Conservation (phyloP, 1,140 invertebrate species). For the Sycophaga agraensis region DNA sequence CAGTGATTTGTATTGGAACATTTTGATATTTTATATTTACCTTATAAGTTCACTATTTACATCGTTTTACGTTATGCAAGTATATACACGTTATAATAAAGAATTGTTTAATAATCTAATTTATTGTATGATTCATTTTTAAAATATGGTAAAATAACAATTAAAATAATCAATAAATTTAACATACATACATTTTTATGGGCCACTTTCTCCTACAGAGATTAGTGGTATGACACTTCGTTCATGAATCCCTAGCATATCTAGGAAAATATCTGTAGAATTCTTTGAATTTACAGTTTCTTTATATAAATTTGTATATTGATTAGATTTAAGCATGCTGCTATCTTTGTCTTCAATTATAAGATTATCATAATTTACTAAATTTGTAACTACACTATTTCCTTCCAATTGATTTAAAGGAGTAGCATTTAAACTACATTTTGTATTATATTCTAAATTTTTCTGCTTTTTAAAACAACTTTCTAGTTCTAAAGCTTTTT, state of each 20-base stretch:
- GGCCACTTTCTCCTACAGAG: too few species aligned
- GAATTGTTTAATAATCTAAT: too few species aligned
- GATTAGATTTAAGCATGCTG: conserved; percentile 3
- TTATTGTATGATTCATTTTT: too few species aligned
- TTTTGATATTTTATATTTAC: too few species aligned
- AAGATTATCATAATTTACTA: conserved; percentile 24
- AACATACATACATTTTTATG: too few species aligned
- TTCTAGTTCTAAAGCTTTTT: conserved; percentile 54
- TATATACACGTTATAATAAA: too few species aligned
- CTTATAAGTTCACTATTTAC: too few species aligned
- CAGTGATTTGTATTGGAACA: too few species aligned
- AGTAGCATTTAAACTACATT: conserved; percentile 8
- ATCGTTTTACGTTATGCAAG: too few species aligned
- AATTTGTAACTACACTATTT: neutral
- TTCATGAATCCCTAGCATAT: conserved; percentile 36
- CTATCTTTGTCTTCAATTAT: conserved; percentile 29
- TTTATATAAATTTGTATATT: conserved; percentile 13
- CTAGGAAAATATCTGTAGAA: conserved; percentile 39
- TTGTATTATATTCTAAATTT: neutral
- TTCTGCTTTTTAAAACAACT: conserved; percentile 15
- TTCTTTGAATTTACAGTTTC: conserved; percentile 19
- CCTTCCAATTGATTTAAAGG: too few species aligned
- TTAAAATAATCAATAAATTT: too few species aligned
- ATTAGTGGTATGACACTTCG: conserved; percentile 18
- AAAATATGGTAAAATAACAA: too few species aligned